These are phyloP conservation scores for Imbricaverruca yamaguchii DNA, from an alignment of 2,888 invertebrate genomes.

Conservation along the genomic window DNA sequence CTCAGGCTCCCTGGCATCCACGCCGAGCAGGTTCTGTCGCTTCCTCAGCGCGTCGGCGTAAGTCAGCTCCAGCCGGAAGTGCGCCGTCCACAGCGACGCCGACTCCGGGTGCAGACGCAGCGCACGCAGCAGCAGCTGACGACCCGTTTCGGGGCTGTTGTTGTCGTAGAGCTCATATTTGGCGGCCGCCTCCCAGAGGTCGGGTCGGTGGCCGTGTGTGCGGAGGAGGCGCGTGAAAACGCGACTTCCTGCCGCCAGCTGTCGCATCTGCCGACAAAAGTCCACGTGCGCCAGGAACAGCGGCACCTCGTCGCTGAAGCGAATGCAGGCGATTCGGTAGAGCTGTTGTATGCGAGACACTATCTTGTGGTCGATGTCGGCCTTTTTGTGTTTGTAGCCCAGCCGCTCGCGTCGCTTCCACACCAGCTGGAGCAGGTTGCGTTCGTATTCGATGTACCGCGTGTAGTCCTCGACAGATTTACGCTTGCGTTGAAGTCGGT, in stretches of 20 bases:
- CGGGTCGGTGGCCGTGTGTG: constrained; percentile 63
- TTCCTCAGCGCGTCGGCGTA: constrained; percentile 15
- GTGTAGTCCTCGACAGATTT: constrained; percentile 42
- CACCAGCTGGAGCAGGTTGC: constrained; percentile 40
- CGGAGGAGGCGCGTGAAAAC: constrained; percentile 46
- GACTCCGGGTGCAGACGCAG: constrained; percentile 64
- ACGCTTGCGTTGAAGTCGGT: constrained; percentile 40
- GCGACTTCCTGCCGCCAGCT: constrained; percentile 29
- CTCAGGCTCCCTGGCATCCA: not conserved
- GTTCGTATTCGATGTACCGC: constrained; percentile 42
- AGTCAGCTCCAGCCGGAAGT: constrained; percentile 23
- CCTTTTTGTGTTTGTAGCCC: constrained; percentile 26
- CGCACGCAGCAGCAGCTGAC: constrained; percentile 63
- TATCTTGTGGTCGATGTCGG: constrained; percentile 35
- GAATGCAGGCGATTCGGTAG: constrained; percentile 37
- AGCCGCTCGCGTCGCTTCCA: constrained; percentile 38
- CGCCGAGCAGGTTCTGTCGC: constrained; percentile 5
- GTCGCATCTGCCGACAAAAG: constrained; percentile 39
- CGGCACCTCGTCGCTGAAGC: constrained; percentile 41
- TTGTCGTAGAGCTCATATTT: constrained; percentile 66
- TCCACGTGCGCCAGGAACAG: constrained; percentile 43
- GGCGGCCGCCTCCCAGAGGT: constrained; percentile 71
- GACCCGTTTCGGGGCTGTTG: constrained; percentile 58
- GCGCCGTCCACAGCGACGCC: constrained; percentile 58
- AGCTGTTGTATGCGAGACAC: constrained; percentile 41